These are phyloP conservation scores for Sardina pilchardus DNA, from an alignment of 2,113 vertebrate species.

Conservation along the genomic window DNA sequence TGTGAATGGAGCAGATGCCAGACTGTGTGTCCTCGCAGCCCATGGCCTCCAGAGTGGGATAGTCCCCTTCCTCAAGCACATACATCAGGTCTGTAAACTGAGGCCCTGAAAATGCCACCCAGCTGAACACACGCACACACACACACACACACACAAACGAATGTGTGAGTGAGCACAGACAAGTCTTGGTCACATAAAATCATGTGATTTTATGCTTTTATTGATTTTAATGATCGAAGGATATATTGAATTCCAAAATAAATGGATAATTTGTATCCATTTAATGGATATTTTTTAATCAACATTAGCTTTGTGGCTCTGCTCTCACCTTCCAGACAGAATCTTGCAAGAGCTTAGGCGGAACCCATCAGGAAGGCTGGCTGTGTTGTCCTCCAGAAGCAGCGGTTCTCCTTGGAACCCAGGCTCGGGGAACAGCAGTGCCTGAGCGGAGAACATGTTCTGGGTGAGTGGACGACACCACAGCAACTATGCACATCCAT, in stretches of 20 bases:
- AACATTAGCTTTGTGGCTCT: background rate
- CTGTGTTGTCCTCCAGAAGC: constrained; percentile 74
- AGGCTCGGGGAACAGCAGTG: constrained; percentile 88
- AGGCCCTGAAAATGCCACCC: constrained; percentile 82
- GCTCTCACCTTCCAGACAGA: constrained; percentile 81
- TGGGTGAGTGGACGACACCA: too few species aligned
- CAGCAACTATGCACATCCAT: background rate
- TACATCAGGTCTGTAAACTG: constrained; percentile 86
- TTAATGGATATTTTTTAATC: too few species aligned
- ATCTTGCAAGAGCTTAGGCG: constrained; percentile 84
- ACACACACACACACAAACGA: constrained; percentile 30
- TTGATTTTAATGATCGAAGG: background rate
- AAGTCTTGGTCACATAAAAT: background rate
- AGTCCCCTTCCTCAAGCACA: constrained; percentile 90
- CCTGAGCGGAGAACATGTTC: constrained; percentile 69
- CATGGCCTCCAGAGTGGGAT: constrained; percentile 78
- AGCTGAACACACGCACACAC: constrained; percentile 67
- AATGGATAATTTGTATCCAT: background rate
- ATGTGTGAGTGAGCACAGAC: background rate
- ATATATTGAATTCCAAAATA: background rate
- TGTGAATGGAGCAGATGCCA: constrained; percentile 79
- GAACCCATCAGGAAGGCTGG: constrained; percentile 79
- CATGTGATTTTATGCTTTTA: background rate
- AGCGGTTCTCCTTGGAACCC: constrained; percentile 80
- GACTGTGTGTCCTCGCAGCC: constrained; percentile 75